These are phyloP conservation scores for Chlorodrepanis virens DNA, from an alignment of 2,113 vertebrate species.

Conservation along the genomic window DNA sequence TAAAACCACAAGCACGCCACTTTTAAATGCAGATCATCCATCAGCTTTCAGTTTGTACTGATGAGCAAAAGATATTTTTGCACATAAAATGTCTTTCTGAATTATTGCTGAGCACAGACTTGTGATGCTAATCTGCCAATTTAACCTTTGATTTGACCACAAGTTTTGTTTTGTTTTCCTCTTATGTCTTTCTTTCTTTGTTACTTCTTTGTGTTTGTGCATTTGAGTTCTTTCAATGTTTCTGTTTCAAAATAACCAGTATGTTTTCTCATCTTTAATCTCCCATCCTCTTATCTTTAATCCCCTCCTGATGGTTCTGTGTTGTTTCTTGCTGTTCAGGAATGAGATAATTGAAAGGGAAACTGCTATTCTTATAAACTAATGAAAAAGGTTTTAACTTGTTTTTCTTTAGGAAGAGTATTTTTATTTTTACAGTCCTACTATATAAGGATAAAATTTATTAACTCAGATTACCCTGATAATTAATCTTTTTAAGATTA, in stretches of 20 bases:
- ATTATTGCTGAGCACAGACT: neutral
- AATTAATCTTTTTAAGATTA: neutral
- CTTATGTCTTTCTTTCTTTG: neutral
- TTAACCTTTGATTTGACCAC: neutral
- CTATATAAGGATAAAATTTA: neutral
- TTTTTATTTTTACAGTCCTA: neutral
- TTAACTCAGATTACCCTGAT: neutral
- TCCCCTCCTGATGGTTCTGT: neutral
- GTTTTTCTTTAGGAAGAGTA: neutral
- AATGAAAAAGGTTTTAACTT: neutral
- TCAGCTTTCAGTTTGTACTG: neutral
- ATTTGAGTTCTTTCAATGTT: neutral
- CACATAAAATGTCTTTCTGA: neutral
- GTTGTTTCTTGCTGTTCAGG: neutral
- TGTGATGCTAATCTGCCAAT: neutral
- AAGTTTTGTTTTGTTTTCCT: neutral
- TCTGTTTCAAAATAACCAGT: neutral
- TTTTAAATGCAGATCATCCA: neutral
- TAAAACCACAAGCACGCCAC: neutral
- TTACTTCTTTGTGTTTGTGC: neutral
- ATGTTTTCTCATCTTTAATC: neutral
- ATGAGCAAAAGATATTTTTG: neutral
- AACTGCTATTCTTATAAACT: neutral
- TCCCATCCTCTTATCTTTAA: neutral
- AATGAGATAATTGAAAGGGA: neutral